phyloP scores from a whole-genome alignment of 2,113 vertebrate genomes.

The Rhinolophus sinicus region DNA sequence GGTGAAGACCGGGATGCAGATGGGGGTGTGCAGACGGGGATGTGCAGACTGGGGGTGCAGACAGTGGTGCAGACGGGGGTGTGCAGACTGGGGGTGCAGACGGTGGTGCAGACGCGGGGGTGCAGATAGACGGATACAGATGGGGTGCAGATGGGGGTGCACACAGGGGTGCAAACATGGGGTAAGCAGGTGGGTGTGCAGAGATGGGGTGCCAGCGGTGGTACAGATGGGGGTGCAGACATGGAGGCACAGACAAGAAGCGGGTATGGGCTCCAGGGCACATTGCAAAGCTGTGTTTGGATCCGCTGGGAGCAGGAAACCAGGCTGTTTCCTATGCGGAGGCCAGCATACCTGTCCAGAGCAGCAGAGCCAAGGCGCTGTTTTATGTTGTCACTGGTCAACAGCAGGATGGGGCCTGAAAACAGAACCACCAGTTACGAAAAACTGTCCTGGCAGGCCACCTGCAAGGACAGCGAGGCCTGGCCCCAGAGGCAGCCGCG shows the following conservation, averaged over 20 bases:
- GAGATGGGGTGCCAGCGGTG: too few relatives aligned
- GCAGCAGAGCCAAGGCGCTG: slow-evolving; percentile 93
- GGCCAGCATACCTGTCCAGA: slow-evolving; percentile 91
- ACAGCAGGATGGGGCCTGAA: slow-evolving; percentile 92
- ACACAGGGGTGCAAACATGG: too few relatives aligned
- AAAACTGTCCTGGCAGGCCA: not conserved
- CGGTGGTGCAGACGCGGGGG: too few relatives aligned
- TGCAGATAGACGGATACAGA: too few relatives aligned
- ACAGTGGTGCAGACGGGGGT: too few relatives aligned
- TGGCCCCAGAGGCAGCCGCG: not conserved
- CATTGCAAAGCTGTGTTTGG: too few relatives aligned
- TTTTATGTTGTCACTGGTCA: slow-evolving; percentile 95
- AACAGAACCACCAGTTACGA: not conserved
- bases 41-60: too few relatives aligned
- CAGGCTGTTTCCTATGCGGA: accelerated
- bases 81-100: too few relatives aligned
- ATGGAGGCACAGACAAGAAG: not conserved
- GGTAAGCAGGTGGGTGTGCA: too few relatives aligned
- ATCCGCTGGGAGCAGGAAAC: not conserved
- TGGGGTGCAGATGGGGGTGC: not conserved
- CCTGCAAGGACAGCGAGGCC: not conserved
- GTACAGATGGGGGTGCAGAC: not conserved
- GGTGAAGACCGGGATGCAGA: too few relatives aligned
- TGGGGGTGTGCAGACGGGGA: too few relatives aligned
- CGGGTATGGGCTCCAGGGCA: not conserved